Evolutionary conservation across 2,797 vertebrate genomes (phyloP).

Genomic region (Sebastolobus alascanus): DNA sequence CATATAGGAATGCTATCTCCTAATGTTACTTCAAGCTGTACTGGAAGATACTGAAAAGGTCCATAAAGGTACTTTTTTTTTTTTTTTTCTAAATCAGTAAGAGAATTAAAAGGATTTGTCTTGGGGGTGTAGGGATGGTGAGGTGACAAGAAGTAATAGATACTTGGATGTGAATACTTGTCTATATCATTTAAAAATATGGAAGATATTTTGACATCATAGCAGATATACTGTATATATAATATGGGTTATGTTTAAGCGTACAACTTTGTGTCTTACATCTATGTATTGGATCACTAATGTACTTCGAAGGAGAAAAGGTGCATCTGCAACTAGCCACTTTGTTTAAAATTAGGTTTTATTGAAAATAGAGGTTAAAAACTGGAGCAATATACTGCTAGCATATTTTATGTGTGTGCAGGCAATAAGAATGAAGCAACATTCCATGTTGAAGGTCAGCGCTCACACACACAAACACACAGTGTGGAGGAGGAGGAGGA

Average conservation of each 20-base stretch:
- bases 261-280: not conserved
- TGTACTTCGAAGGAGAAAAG: constrained; percentile 17
- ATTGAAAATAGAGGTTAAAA: constrained; percentile 44
- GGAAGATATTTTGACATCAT: not conserved
- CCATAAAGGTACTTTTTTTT: not conserved
- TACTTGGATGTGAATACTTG: not conserved
- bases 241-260: not conserved
- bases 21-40: constrained; percentile 16
- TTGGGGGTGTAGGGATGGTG: not conserved
- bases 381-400: constrained; percentile 24
- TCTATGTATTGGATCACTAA: constrained; percentile 17
- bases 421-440: constrained; percentile 25
- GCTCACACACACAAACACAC: constrained; percentile 15
- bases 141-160: not conserved
- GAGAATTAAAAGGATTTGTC: constrained; percentile 3
- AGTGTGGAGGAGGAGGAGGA: constrained; percentile 6
- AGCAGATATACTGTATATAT: not conserved
- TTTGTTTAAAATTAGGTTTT: constrained; percentile 31
- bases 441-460: constrained; percentile 48
- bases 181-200: not conserved
- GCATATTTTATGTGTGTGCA: constrained; percentile 13
- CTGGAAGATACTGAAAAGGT: constrained; percentile 21
- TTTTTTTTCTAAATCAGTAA: not conserved
- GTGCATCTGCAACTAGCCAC: constrained; percentile 18
- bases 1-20: constrained; percentile 52